Conservation (phyloP, 2,888 invertebrate genomes). For the Mythimna loreyi region DNA sequence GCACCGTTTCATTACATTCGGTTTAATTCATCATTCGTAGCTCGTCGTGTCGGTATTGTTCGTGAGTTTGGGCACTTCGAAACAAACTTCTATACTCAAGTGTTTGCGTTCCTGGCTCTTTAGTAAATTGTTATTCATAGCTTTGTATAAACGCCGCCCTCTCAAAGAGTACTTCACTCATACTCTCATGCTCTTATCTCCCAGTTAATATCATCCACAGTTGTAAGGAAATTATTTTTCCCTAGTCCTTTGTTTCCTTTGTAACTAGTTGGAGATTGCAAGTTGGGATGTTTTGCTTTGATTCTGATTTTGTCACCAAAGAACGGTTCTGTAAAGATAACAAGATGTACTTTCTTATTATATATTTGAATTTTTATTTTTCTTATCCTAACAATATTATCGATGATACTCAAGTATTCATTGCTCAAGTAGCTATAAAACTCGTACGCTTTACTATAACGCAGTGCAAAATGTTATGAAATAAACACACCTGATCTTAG, state of each 20-base stretch:
- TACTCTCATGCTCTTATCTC: slow-evolving; percentile 80
- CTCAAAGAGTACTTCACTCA: slow-evolving; percentile 88
- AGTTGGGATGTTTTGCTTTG: slow-evolving; percentile 62
- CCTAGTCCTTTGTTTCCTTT: slow-evolving; percentile 72
- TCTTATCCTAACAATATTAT: slow-evolving; percentile 1
- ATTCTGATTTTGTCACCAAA: slow-evolving; percentile 38
- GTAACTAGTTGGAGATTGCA: slow-evolving; percentile 72
- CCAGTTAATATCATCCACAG: slow-evolving; percentile 83
- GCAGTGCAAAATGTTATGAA: slow-evolving; percentile 36
- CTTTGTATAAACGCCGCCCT: slow-evolving; percentile 86
- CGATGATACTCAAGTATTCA: slow-evolving; percentile 20
- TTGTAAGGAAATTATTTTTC: slow-evolving; percentile 82
- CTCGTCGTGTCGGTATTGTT: slow-evolving; percentile 85
- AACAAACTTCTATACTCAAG: slow-evolving; percentile 88
- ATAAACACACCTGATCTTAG: slow-evolving; percentile 56
- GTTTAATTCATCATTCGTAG: slow-evolving; percentile 76
- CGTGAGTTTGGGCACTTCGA: slow-evolving; percentile 87
- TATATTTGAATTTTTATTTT: neutral
- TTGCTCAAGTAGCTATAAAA: slow-evolving; percentile 31
- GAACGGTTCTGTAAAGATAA: slow-evolving; percentile 7
- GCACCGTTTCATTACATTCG: slow-evolving; percentile 66
- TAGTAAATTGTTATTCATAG: slow-evolving; percentile 90
- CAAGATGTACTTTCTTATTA: neutral
- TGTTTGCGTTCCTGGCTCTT: slow-evolving; percentile 88
- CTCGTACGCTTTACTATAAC: slow-evolving; percentile 13